phyloP scores from a whole-genome alignment of 30 jellyfish, hydroid and myxozoan species.

The Rhopilema esculentum region DNA sequence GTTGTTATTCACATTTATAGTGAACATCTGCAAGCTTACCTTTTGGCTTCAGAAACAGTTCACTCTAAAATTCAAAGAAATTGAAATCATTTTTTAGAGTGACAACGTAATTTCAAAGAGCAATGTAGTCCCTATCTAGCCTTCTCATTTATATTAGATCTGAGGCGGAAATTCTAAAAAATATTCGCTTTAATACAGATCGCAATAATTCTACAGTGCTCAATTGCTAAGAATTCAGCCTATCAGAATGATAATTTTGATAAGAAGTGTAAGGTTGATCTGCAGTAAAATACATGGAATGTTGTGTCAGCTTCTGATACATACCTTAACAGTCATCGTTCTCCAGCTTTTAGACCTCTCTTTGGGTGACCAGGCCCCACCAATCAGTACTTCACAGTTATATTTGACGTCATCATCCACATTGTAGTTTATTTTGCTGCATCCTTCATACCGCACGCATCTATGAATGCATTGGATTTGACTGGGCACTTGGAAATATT shows the following conservation, averaged over 20 bases:
- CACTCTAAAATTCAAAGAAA: too few relatives aligned
- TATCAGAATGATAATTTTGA: too few relatives aligned
- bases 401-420: background rate
- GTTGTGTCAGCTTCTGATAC: background rate
- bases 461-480: background rate
- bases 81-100: too few relatives aligned
- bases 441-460: background rate
- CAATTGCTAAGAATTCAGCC: too few relatives aligned
- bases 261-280: too few relatives aligned
- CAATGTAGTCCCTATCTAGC: too few relatives aligned
- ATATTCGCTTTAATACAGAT: too few relatives aligned
- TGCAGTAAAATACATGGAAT: background rate
- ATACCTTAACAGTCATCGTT: background rate
- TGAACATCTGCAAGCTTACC: background rate
- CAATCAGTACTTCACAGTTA: background rate
- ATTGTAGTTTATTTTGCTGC: background rate
- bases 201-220: too few relatives aligned
- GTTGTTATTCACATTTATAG: background rate
- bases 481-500: background rate
- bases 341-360: background rate
- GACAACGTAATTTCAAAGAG: too few relatives aligned
- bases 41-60: too few relatives aligned
- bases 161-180: too few relatives aligned
- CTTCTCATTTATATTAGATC: too few relatives aligned
- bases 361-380: background rate